phyloP scores from a whole-genome alignment of 2,888 invertebrate genomes.

The Graphium colonna region DNA sequence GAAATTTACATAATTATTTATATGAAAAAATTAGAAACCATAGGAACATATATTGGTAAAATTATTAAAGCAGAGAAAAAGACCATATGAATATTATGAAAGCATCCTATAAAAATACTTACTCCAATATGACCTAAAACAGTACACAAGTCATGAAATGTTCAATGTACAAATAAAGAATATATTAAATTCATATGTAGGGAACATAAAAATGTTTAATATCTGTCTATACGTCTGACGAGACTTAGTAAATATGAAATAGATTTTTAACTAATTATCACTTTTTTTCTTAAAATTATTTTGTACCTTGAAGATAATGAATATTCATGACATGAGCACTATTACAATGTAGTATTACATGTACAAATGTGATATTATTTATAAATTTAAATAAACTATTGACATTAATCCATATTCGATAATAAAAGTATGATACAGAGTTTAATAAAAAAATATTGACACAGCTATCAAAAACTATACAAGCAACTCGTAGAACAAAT shows the following conservation, averaged over 20 bases:
- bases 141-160: slow-evolving; percentile 49
- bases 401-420: too few species aligned
- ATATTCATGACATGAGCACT: slow-evolving; percentile 49
- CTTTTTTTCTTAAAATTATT: background rate
- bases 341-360: background rate
- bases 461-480: too few species aligned
- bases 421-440: too few species aligned
- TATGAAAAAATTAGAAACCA: slow-evolving; percentile 10
- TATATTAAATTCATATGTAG: too few species aligned
- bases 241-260: too few species aligned
- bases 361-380: background rate
- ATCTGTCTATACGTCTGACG: too few species aligned
- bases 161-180: slow-evolving; percentile 18
- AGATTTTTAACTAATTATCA: background rate
- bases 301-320: slow-evolving; percentile 6
- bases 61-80: background rate
- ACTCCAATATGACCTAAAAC: slow-evolving; percentile 27
- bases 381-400: background rate
- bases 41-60: slow-evolving; percentile 12
- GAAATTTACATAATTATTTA: slow-evolving; percentile 33
- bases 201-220: too few species aligned
- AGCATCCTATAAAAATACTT: slow-evolving; percentile 17
- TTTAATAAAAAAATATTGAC: too few species aligned
- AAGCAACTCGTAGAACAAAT: too few species aligned
- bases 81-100: too few species aligned